A percentile compares a stretch with the other conserved stretches of the same genome.
These are phyloP conservation scores for Gulo gulo DNA, from an alignment of 2,113 vertebrate genomes.

Conservation along the genomic window DNA sequence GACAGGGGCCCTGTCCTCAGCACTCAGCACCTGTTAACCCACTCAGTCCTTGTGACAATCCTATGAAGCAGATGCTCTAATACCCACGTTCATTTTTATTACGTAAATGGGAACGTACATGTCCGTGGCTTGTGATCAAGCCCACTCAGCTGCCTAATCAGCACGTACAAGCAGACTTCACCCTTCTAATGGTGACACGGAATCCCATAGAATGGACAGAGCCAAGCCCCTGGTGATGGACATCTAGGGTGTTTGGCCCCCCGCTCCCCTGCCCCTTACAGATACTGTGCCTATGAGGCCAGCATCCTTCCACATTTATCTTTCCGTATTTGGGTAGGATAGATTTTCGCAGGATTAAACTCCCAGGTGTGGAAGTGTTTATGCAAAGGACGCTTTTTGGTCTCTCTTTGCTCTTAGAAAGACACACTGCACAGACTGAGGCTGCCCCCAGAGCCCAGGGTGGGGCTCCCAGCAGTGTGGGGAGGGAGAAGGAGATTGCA, in stretches of 20 bases:
- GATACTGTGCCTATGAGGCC: too few species aligned
- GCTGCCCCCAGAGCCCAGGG: background rate
- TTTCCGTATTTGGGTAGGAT: background rate
- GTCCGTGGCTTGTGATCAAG: background rate
- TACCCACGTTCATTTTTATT: background rate
- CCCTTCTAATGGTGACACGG: background rate
- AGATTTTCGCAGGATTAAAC: background rate
- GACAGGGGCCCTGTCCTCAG: rapidly evolving
- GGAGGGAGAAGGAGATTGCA: too few species aligned
- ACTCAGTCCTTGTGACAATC: background rate
- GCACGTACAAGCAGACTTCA: background rate
- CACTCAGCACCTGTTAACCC: too few species aligned
- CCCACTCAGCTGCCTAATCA: background rate
- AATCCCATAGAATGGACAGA: rapidly evolving
- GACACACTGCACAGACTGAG: background rate
- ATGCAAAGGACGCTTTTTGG: background rate
- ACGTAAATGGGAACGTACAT: rapidly evolving
- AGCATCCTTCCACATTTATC: rapidly evolving
- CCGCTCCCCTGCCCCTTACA: background rate
- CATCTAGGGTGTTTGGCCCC: too few species aligned
- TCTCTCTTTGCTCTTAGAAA: background rate
- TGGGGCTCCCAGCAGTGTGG: rapidly evolving
- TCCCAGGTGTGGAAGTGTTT: background rate
- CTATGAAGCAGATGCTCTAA: background rate
- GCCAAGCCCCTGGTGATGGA: background rate